These are phyloP conservation scores for Acronicta leporina DNA, from an alignment of 2,888 invertebrate genomes.

Conservation along the genomic window DNA sequence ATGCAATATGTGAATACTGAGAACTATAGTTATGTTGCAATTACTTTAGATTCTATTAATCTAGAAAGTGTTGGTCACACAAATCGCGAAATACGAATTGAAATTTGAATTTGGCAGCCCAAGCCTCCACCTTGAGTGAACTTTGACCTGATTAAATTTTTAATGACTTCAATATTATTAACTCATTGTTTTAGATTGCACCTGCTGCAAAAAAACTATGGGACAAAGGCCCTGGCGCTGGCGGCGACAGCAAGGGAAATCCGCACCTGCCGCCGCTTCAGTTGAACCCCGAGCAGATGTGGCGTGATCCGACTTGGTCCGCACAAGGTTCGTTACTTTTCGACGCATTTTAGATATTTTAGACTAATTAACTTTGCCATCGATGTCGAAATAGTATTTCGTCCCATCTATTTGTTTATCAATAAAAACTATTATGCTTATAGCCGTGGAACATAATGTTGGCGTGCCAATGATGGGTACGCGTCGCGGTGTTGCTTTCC, in stretches of 20 bases:
- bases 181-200: conserved; percentile 91
- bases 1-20: too few species aligned
- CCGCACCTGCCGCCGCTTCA: conserved; percentile 92
- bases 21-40: too few species aligned
- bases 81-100: too few species aligned
- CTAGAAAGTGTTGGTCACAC: too few species aligned
- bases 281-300: conserved; percentile 93
- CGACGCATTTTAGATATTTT: background rate
- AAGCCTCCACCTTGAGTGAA: background rate
- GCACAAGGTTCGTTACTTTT: conserved; percentile 91
- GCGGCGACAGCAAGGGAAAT: conserved; percentile 93
- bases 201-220: conserved; percentile 98
- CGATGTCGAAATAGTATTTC: too few species aligned
- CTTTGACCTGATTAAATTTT: background rate
- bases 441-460: conserved; percentile 84
- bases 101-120: too few species aligned
- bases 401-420: too few species aligned
- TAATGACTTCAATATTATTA: background rate
- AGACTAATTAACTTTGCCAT: too few species aligned
- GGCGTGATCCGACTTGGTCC: conserved; percentile 98
- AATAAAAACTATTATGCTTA: conserved; percentile 27
- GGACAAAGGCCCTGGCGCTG: conserved; percentile 93
- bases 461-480: conserved; percentile 91
- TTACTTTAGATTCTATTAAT: too few species aligned
- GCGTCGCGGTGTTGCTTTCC: conserved; percentile 91